Evolutionary conservation across 2,888 invertebrate species (phyloP).

Genomic region (Ethmia dodecea): DNA sequence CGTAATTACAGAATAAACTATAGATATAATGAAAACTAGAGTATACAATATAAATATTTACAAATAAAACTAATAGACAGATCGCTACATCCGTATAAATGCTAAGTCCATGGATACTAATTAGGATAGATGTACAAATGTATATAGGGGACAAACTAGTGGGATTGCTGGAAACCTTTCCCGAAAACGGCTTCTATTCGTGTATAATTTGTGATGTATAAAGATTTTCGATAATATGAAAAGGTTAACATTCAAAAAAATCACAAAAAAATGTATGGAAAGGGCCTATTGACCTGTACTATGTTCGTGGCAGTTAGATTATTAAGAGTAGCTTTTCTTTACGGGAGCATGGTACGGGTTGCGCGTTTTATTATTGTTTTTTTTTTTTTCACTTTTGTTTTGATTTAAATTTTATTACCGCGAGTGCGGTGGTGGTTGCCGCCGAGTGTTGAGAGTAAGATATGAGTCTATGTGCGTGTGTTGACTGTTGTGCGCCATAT

Average conservation of each 20-base stretch:
- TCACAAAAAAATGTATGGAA: conserved; percentile 50
- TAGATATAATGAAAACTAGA: conserved; percentile 9
- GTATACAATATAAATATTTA: conserved; percentile 29
- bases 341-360: conserved; percentile 41
- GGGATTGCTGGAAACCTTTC: conserved; percentile 42
- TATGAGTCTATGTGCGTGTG: conserved; percentile 60
- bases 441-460: conserved; percentile 39
- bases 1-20: conserved; percentile 2
- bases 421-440: conserved; percentile 48
- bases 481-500: conserved; percentile 69
- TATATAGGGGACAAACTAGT: conserved; percentile 48
- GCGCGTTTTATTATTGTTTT: conserved; percentile 29
- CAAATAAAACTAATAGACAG: conserved; percentile 20
- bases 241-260: conserved; percentile 36
- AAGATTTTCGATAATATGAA: conserved; percentile 38
- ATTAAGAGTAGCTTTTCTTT: conserved; percentile 20
- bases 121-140: conserved; percentile 63
- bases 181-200: conserved; percentile 49
- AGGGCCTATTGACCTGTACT: conserved; percentile 52
- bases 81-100: conserved; percentile 26
- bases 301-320: conserved; percentile 33
- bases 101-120: conserved; percentile 39
- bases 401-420: conserved; percentile 65
- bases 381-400: conserved; percentile 46
- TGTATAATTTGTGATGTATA: conserved; percentile 59